Evolutionary conservation across 1,140 invertebrate species (phyloP).

Genomic region (Pseudomyrmex cubaensis): DNA sequence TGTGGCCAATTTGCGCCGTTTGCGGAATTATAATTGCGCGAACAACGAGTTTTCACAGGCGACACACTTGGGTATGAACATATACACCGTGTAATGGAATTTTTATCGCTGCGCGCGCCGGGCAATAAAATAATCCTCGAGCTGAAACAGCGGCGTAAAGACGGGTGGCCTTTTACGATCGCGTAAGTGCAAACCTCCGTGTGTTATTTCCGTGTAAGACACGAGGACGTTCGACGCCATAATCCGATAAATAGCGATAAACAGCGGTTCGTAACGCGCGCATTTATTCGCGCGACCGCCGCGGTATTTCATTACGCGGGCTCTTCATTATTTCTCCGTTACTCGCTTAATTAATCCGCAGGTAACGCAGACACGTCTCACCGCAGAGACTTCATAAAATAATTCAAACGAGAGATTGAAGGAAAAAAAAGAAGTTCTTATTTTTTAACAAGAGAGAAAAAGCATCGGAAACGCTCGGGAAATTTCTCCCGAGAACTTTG

Average conservation of each 20-base stretch:
- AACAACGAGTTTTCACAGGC: constrained; percentile 21
- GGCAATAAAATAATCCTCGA: constrained; percentile 40
- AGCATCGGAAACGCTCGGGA: not conserved
- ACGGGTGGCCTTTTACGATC: constrained; percentile 62
- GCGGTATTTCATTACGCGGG: not conserved
- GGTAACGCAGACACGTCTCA: no score
- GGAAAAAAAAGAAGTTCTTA: not conserved
- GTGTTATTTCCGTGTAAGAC: constrained; percentile 50
- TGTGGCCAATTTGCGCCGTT: constrained; percentile 7
- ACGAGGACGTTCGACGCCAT: constrained; percentile 40
- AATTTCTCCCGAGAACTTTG: constrained; percentile 2
- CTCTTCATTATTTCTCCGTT: not conserved
- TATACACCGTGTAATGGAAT: constrained; percentile 3
- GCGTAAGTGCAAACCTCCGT: constrained; percentile 31
- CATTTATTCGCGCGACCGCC: not conserved
- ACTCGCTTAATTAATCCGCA: not conserved
- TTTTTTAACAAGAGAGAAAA: not conserved
- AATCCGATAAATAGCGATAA: constrained; percentile 60
- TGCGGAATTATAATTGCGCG: constrained; percentile 25
- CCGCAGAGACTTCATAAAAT: no score
- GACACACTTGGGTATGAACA: not conserved
- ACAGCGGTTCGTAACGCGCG: not conserved
- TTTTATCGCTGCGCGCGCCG: constrained; percentile 49
- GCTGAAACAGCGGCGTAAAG: constrained; percentile 18
- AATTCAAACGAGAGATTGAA: no score